These are phyloP conservation scores for Cephus sareptanus DNA, from an alignment of 2,888 invertebrate genomes.

Conservation along the genomic window DNA sequence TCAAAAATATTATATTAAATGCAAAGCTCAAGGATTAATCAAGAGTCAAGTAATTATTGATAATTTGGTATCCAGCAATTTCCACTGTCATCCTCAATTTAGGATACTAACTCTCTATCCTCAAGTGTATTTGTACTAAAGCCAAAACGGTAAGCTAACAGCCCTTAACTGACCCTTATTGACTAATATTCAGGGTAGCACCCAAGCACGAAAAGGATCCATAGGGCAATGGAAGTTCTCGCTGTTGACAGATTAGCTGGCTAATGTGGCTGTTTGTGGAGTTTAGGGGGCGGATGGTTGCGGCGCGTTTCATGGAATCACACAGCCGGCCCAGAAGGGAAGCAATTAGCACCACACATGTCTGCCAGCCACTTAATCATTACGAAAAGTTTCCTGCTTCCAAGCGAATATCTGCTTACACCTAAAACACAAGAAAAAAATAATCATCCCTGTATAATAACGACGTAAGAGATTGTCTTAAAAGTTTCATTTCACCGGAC, in stretches of 20 bases:
- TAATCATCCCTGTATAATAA: neutral
- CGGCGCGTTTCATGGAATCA: slow-evolving; percentile 41
- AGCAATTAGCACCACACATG: slow-evolving; percentile 53
- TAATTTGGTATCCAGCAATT: neutral
- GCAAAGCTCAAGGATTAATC: neutral
- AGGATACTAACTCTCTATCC: neutral
- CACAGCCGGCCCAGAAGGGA: slow-evolving; percentile 37
- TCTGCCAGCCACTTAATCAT: slow-evolving; percentile 51
- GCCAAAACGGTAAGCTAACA: neutral
- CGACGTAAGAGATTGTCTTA: neutral
- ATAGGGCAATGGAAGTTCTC: slow-evolving; percentile 23
- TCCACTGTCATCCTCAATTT: neutral
- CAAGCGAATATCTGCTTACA: slow-evolving; percentile 37
- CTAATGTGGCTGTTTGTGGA: slow-evolving; percentile 29
- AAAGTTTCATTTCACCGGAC: neutral
- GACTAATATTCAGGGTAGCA: neutral
- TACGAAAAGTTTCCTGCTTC: slow-evolving; percentile 46
- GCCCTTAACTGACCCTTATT: neutral
- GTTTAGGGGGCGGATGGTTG: slow-evolving; percentile 12
- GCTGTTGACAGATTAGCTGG: slow-evolving; percentile 45
- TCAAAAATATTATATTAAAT: neutral
- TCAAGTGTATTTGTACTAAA: neutral
- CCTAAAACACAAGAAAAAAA: neutral
- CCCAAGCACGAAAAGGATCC: slow-evolving; percentile 5
- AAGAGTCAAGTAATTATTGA: neutral